A percentile compares a stretch with the other conserved stretches of the same genome.
Evolutionary conservation across 2,113 vertebrate species (phyloP).

Genomic region (Siniperca knerii): DNA sequence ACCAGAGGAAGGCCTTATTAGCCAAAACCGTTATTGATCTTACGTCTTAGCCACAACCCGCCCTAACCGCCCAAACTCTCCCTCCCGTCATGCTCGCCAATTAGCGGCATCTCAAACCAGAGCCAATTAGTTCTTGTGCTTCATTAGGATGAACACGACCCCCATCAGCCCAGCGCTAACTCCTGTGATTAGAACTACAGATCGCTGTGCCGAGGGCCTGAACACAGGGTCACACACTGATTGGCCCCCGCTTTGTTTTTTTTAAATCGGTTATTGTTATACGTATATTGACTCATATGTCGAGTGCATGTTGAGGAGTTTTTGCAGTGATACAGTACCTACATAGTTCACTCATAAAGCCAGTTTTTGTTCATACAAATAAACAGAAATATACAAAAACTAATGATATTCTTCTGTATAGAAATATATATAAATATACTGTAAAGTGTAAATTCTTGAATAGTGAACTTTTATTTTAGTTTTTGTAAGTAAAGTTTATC

Average conservation of each 20-base stretch:
- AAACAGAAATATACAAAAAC: background rate
- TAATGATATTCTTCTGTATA: too few relatives aligned
- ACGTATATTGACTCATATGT: background rate
- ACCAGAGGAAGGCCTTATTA: slow-evolving; percentile 36
- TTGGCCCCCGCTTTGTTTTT: background rate
- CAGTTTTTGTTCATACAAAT: background rate
- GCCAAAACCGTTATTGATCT: slow-evolving; percentile 41
- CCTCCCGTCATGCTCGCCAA: slow-evolving; percentile 43
- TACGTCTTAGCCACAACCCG: slow-evolving; percentile 19
- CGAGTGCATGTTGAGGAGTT: background rate
- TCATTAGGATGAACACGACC: slow-evolving; percentile 67
- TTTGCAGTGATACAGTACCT: background rate
- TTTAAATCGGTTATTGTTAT: background rate
- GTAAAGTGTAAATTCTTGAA: too few relatives aligned
- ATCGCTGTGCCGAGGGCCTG: background rate
- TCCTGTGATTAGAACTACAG: slow-evolving; percentile 54
- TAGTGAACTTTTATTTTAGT: too few relatives aligned
- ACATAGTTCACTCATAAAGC: background rate
- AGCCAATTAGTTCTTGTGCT: slow-evolving; percentile 64
- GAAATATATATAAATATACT: too few relatives aligned
- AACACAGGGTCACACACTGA: background rate
- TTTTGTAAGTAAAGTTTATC: background rate
- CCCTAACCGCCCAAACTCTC: slow-evolving; percentile 26
- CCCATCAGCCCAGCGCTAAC: slow-evolving; percentile 13
- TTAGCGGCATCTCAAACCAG: slow-evolving; percentile 58